Evolutionary conservation across 2,888 invertebrate species (phyloP).

Genomic region (Hoplodrina blanda): DNA sequence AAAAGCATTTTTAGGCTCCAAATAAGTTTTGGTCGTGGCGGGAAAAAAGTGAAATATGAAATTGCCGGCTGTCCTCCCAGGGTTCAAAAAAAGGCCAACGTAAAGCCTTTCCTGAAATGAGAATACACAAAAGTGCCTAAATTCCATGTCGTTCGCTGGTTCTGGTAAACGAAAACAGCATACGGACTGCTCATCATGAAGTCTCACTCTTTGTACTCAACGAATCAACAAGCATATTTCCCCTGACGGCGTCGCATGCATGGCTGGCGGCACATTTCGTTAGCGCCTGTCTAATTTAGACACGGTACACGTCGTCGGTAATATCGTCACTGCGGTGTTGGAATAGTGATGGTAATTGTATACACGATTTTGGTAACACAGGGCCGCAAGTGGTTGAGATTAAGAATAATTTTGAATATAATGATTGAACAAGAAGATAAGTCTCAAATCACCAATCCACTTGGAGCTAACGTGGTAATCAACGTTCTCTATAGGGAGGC

Average conservation of each 20-base stretch:
- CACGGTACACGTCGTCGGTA: no score
- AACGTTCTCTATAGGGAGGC: no score
- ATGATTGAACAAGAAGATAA: background rate
- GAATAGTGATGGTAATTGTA: constrained; percentile 51
- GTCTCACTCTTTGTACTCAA: constrained; percentile 54
- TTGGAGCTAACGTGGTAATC: no score
- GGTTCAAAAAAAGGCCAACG: constrained; percentile 44
- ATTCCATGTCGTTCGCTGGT: constrained; percentile 33
- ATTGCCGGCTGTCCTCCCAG: constrained; percentile 40
- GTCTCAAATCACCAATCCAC: no score
- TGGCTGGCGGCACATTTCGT: constrained; percentile 51
- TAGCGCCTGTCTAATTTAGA: constrained; percentile 49
- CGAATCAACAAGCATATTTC: constrained; percentile 67
- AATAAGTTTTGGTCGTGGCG: constrained; percentile 37
- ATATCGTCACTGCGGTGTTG: constrained; percentile 42
- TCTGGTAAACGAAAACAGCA: constrained; percentile 45
- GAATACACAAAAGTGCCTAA: constrained; percentile 37
- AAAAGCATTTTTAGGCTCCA: constrained; percentile 37
- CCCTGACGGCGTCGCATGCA: constrained; percentile 56
- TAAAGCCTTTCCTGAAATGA: constrained; percentile 39
- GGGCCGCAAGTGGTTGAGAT: constrained; percentile 22
- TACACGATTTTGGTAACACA: constrained; percentile 24
- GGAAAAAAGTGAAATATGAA: constrained; percentile 50
- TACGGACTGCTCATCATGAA: constrained; percentile 42
- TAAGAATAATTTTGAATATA: constrained; percentile 21